These are phyloP conservation scores for Scatophagus argus DNA, from an alignment of 2,113 vertebrate species.

Conservation along the genomic window DNA sequence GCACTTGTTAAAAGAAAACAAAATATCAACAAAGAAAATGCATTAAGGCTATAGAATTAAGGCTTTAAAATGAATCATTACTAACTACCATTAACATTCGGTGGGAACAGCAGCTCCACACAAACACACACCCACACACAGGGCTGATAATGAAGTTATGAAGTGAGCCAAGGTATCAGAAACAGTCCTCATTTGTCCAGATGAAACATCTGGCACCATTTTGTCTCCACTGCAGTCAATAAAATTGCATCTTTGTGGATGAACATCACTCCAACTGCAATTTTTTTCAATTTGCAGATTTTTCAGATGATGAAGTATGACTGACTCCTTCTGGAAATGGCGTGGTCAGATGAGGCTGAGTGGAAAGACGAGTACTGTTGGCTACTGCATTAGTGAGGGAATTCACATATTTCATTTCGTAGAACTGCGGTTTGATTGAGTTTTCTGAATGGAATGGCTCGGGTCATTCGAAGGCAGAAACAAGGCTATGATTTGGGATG, in stretches of 20 bases:
- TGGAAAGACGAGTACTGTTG: not conserved
- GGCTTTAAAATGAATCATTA: conserved; percentile 57
- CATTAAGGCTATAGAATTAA: conserved; percentile 68
- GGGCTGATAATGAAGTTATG: conserved; percentile 51
- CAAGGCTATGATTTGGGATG: conserved; percentile 26
- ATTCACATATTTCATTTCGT: conserved; percentile 4
- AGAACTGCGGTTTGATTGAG: conserved; percentile 8
- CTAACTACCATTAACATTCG: conserved; percentile 34
- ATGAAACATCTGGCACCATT: conserved; percentile 44
- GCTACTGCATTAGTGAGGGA: not conserved
- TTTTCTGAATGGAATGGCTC: conserved; percentile 60
- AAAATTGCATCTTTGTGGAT: conserved; percentile 46
- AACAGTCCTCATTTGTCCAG: conserved; percentile 58
- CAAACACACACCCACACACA: not conserved
- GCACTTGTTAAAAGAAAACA: conserved; percentile 28
- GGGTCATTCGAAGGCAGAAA: conserved; percentile 36
- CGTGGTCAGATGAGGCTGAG: conserved; percentile 1
- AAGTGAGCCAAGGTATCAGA: conserved; percentile 54
- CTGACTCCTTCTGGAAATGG: not conserved
- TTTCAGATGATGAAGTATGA: conserved; percentile 16
- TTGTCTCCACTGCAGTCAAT: conserved; percentile 34
- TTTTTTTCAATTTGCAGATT: conserved; percentile 1
- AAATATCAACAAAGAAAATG: conserved; percentile 38
- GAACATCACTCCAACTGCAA: conserved; percentile 30
- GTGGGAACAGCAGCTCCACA: conserved; percentile 38